These are phyloP conservation scores for Drosophila dunni DNA, from an alignment of 1,140 invertebrate species.

Conservation along the genomic window DNA sequence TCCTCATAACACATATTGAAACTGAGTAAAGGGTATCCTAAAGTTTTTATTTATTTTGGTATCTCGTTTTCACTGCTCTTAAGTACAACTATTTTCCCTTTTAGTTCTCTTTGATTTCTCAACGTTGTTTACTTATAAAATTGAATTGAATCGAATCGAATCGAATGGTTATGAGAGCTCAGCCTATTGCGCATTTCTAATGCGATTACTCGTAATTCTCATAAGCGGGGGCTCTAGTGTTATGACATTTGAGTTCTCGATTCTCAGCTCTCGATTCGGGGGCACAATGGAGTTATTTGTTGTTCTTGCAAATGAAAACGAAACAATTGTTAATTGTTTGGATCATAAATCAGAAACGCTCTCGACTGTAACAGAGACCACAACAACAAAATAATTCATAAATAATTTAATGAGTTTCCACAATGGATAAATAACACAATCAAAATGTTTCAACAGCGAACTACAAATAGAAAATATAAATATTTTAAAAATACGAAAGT, in stretches of 20 bases:
- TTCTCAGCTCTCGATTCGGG: background rate
- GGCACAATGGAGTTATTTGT: conserved; percentile 65
- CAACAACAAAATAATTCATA: conserved; percentile 5
- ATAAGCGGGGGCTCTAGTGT: conserved; percentile 22
- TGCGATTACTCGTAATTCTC: conserved; percentile 26
- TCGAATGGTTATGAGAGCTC: conserved; percentile 10
- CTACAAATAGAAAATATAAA: background rate
- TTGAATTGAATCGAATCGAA: background rate
- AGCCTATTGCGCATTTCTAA: conserved; percentile 56
- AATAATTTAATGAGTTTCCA: conserved; percentile 3
- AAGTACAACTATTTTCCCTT: background rate
- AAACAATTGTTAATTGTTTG: conserved; percentile 62
- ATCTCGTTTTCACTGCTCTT: too few relatives aligned
- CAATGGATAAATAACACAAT: conserved; percentile 2
- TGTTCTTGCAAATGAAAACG: conserved; percentile 26
- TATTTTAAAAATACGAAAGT: too few relatives aligned
- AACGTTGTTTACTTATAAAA: conserved; percentile 12
- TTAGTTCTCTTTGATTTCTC: background rate
- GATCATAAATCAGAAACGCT: conserved; percentile 70
- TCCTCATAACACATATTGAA: too few relatives aligned
- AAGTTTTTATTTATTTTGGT: too few relatives aligned
- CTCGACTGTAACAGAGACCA: conserved; percentile 68
- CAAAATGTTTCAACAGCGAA: background rate
- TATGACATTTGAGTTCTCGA: background rate
- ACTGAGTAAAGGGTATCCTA: too few relatives aligned